Base-by-base conservation (phyloP, 2,113 vertebrate genomes). In the Polypterus bichir region DNA sequence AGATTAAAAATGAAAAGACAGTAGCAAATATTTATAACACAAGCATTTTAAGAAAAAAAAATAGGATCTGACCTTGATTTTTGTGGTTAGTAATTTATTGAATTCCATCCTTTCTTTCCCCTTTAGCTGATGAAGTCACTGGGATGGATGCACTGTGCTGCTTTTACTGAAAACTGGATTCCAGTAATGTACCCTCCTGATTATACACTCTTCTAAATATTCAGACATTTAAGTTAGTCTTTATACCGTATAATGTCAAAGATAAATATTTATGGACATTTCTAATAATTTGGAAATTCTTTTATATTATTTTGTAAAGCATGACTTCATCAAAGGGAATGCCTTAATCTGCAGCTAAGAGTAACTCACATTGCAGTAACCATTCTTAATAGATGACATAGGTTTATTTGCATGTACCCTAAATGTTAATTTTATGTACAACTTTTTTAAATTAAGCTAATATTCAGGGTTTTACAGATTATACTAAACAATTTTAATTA, bases 161-260 rank as follows among this genome's bases (percentile, higher is more conserved):
- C 84, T 75, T 97, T 91, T 75, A 87, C 91, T 59, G 93, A 98
- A 76, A 98, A 93, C 64, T 97, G 91, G 92, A 89, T 98, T 51
- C 94, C 94, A 49, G 85, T 98, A 75, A 92, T 99, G 92, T 98
- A 90, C 79, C 93, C 96, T 27, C 74, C 84, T 46, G 94, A 98
- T 68, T 98, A 88, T 68, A 91, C 86, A 8, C 89, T 89, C 7
- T 99, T 98, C 79, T 98, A 90, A 80, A 10, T 27, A 27, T 71
- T 54, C 54, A 73, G 70, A 76, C 80, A 70, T 76, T 75, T 82
- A 76, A 69, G 74, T 73, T 84, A 27, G 27, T 27, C 27, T 27
- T 27, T 27, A 27, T 27, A 27, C 27, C 27, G 2, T 27, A 27
- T 27, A 27, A 27, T 27, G 27, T 27, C 27, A 27, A 27, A 27